A percentile compares a stretch with the other conserved stretches of the same genome.
Conservation (phyloP, 2,797 vertebrate species). For the Carcharodon carcharias region DNA sequence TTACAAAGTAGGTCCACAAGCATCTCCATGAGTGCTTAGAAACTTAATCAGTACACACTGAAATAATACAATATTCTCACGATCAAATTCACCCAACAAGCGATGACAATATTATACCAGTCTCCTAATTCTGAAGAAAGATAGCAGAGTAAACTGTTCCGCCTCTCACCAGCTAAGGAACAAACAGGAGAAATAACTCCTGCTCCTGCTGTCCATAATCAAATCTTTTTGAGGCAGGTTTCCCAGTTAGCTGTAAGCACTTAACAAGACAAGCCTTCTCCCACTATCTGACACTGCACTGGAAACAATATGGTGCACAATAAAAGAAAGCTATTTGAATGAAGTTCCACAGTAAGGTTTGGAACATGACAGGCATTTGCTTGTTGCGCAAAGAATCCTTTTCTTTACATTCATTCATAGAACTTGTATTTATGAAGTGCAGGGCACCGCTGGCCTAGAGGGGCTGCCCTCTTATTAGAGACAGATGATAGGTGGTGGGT, state of each 20-base stretch:
- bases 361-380: too few species aligned
- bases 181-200: background rate
- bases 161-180: background rate
- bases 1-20: background rate
- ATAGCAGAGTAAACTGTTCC: background rate
- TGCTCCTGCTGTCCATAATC: background rate
- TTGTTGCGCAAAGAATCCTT: too few species aligned
- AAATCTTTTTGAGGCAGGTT: background rate
- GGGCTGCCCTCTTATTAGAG: too few species aligned
- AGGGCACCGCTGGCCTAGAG: too few species aligned
- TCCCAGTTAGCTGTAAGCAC: too few species aligned
- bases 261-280: background rate
- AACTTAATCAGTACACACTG: background rate
- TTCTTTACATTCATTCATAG: background rate
- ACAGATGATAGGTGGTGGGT: too few species aligned
- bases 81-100: background rate
- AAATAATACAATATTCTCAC: background rate
- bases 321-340: too few species aligned
- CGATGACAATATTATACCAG: background rate
- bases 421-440: background rate
- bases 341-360: too few species aligned
- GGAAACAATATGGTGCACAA: background rate
- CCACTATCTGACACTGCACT: background rate
- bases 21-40: background rate
- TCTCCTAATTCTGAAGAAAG: background rate